phyloP scores from a whole-genome alignment of 2,888 invertebrate genomes.

The Epinotia bilunana region DNA sequence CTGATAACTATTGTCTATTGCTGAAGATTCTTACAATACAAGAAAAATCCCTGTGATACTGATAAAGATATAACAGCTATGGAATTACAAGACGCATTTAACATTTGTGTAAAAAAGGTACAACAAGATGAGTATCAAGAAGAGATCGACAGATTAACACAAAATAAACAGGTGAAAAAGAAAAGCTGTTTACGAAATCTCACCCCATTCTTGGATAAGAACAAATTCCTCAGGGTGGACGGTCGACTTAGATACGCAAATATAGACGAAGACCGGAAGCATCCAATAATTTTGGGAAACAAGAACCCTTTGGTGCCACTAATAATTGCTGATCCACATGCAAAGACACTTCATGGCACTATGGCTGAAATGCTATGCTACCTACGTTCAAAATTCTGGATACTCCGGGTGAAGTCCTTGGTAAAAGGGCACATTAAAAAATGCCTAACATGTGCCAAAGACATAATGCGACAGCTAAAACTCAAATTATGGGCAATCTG shows the following conservation, averaged over 20 bases:
- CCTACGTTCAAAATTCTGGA: constrained; percentile 20
- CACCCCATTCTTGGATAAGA: too few species aligned
- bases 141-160: too few species aligned
- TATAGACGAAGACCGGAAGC: too few species aligned
- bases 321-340: too few species aligned
- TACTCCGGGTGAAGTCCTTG: constrained; percentile 1
- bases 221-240: too few species aligned
- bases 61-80: neutral
- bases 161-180: too few species aligned
- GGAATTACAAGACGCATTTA: neutral
- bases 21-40: constrained; percentile 6
- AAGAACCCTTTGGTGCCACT: too few species aligned
- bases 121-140: neutral
- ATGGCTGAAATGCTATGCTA: constrained; percentile 8
- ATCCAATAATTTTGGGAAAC: too few species aligned
- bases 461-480: neutral
- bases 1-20: neutral
- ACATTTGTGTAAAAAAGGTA: neutral
- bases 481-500: constrained; percentile 22
- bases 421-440: neutral
- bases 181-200: too few species aligned
- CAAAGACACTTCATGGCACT: too few species aligned
- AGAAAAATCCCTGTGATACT: neutral
- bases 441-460: constrained; percentile 5
- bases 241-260: too few species aligned